These are phyloP conservation scores for Choristoneura rosaceana DNA, from an alignment of 2,888 invertebrate species.

Conservation along the genomic window DNA sequence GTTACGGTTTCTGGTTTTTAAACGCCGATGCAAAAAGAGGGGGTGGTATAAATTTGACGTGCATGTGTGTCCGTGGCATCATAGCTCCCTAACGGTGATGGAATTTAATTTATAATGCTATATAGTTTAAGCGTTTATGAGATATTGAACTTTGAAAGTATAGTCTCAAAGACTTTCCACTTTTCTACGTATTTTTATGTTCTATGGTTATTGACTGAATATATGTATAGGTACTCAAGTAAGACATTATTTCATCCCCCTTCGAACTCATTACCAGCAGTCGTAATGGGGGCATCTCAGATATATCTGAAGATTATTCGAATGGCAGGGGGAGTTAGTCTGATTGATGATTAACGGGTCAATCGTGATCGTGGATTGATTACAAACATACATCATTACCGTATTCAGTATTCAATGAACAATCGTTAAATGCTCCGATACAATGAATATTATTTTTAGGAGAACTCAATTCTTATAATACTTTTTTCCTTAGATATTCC, in stretches of 20 bases:
- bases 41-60: no score
- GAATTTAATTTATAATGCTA: no score
- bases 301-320: slow-evolving; percentile 1
- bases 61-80: no score
- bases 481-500: no score
- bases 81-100: no score
- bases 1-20: no score
- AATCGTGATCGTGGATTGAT: slow-evolving; percentile 11
- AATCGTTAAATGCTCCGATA: not conserved
- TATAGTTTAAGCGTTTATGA: no score
- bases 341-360: slow-evolving; percentile 12
- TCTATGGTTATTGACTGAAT: not conserved
- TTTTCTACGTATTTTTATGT: no score
- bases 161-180: no score
- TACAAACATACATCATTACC: not conserved
- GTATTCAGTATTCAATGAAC: not conserved
- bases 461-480: no score
- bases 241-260: slow-evolving; percentile 3
- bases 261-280: not conserved
- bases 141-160: no score
- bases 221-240: not conserved
- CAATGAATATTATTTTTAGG: not conserved
- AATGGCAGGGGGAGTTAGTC: slow-evolving; percentile 6
- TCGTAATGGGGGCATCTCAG: not conserved
- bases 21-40: no score